A percentile compares a stretch with the other conserved stretches of the same genome.
Conservation (phyloP, 2,888 invertebrate species). For the Sericinus montela region DNA sequence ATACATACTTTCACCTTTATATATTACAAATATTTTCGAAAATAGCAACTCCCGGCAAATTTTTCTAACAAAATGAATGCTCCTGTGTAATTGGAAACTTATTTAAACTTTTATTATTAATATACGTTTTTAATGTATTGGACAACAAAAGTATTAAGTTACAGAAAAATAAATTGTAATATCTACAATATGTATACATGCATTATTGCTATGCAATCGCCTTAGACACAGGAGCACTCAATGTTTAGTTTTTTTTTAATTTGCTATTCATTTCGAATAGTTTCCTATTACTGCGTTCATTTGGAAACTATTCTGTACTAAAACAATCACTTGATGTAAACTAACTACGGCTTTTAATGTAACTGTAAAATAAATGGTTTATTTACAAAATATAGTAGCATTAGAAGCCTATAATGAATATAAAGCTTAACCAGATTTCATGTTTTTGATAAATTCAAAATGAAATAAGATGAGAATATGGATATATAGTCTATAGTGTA, state of each 20-base stretch:
- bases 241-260: conserved; percentile 3
- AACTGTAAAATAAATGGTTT: background rate
- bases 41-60: background rate
- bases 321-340: background rate
- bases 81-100: background rate
- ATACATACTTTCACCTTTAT: too few relatives aligned
- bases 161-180: too few relatives aligned
- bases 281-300: background rate
- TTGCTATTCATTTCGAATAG: conserved; percentile 7
- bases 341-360: background rate
- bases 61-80: conserved; percentile 3
- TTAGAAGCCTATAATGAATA: background rate
- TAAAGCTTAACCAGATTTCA: conserved; percentile 13
- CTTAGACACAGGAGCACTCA: conserved; percentile 7
- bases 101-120: too few relatives aligned
- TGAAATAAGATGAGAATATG: too few relatives aligned
- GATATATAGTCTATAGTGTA: too few relatives aligned
- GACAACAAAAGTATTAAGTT: too few relatives aligned
- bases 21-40: too few relatives aligned
- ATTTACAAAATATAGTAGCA: background rate
- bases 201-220: too few relatives aligned
- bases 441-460: too few relatives aligned
- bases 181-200: too few relatives aligned
- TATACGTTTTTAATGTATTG: too few relatives aligned
- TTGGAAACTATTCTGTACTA: background rate